Base-by-base conservation (phyloP, 1,140 invertebrate genomes). In the Zaprionus ghesquierei region DNA sequence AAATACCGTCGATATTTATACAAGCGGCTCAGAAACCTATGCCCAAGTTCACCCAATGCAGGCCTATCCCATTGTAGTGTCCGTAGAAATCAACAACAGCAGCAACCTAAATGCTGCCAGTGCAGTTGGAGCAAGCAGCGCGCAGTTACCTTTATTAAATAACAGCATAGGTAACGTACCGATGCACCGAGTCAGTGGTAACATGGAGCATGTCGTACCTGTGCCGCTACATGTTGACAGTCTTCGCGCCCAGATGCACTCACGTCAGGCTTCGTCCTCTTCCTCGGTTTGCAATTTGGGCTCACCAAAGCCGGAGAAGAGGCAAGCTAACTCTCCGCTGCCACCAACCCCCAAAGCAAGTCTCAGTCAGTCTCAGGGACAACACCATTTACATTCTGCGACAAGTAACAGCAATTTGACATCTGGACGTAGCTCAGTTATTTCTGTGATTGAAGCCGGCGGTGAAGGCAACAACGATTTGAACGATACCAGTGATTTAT, bases 21-120 rank as follows among this genome's bases (percentile, higher is more conserved):
- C 94, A 0, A 95, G 95, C 81, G 96, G 95, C n/a, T 97, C 96
- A 64, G 96, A 97, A 91, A 97, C 96, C 3, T 98, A 97, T 92
- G 96, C 97, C 46, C 96, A 97, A 92, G 97, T 97, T 76, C 95
- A 96, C 66, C 95, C 96, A 5, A 92, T 93, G 80, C 82, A 92
- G 46, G 85, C 89, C 2, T 49, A 93, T 94, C 91, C 92, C 3
- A 93, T 95, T 54, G 87, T 93, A 0, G 93, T 92, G 3, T 92
- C 94, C 61, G 93, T 92, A 0, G 94, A 94, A 72, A 93, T 93
- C 31, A 93, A 92, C 59, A 76, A 89, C 50, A 92, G 76, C 66
- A 75, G 79, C 50, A 77, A 66, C 18, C 6, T 84, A 2, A 35
- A 54, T 10, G 22, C 68, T 12, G 35, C 55, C 0, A 75, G 18